These are phyloP conservation scores for Mellilla xanthometata DNA, from an alignment of 2,888 invertebrate species.

Conservation along the genomic window DNA sequence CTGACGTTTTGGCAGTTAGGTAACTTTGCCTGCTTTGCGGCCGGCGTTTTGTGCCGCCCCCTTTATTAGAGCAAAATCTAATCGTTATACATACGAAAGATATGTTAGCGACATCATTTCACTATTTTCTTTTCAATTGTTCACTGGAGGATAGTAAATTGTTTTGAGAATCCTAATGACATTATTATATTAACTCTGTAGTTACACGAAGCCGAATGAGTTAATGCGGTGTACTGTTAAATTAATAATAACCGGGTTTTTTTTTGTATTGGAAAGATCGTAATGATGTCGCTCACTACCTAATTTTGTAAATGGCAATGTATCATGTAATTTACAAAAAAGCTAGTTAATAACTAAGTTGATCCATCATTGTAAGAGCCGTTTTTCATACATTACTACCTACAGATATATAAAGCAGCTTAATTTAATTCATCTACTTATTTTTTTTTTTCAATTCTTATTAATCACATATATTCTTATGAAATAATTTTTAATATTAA, in stretches of 20 bases:
- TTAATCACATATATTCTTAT: conserved; percentile 68
- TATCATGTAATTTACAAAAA: conserved; percentile 39
- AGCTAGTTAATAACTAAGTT: conserved; percentile 20
- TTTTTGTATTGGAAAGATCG: too few relatives aligned
- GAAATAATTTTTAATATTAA: conserved; percentile 43
- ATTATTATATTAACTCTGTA: too few relatives aligned
- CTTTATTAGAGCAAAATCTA: conserved; percentile 24
- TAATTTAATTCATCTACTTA: conserved; percentile 68
- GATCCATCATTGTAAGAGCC: conserved; percentile 35
- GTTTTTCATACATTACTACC: conserved; percentile 42
- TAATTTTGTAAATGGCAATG: conserved; percentile 19
- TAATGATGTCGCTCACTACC: conserved; percentile 8
- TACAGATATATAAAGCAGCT: conserved; percentile 75
- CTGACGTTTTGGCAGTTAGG: conserved; percentile 36
- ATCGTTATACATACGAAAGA: background rate
- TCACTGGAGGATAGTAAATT: too few relatives aligned
- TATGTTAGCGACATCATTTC: conserved; percentile 1
- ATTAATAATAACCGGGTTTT: too few relatives aligned
- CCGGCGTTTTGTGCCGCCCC: conserved; percentile 28
- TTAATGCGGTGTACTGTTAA: too few relatives aligned
- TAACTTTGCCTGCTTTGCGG: conserved; percentile 35
- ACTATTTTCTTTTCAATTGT: background rate
- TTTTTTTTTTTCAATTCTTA: conserved; percentile 58
- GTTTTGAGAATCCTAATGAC: too few relatives aligned
- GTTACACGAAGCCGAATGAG: too few relatives aligned